Base-by-base conservation (phyloP, 35 echinoderm and acorn worm genomes). In the Eucidaris tribuloides region DNA sequence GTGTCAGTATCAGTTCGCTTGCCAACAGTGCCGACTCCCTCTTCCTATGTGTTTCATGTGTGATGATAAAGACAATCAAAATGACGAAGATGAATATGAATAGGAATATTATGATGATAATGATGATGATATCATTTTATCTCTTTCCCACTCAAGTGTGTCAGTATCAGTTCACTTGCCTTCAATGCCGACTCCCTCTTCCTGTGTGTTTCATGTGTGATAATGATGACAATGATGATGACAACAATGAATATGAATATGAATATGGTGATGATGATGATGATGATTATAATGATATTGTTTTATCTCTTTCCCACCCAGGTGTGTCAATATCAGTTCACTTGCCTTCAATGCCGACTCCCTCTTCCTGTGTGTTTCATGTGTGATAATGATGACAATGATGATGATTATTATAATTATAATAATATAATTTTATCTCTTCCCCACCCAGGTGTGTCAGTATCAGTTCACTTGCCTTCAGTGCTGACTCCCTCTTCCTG, bases 141-240 rank as follows among this genome's bases (percentile, higher is more conserved):
- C 28, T 66, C 49, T 65, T n/a, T n/a, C n/a, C n/a, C 22, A 13
- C 71, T 5, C 84, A 97, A 90, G 79, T 97, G 94, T 93, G 94
- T 97, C 44, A 97, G 94, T 58, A 97, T 97, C 45, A 92, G 84
- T 55, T 97, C 90, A 13, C 74, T 97, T 49, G 85, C 94, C 15
- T 97, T 97, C 84, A 97, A 82, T 65, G 81, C 94, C 17, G 94
- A 97, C 59, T 92, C 94, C 5, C 42, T 92, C 38, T 97, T 92
- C 79, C 83, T 97, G 76, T 97, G 89, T 85, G 94, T 86, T 31
- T 97, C 94, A n/a, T n/a, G n/a, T n/a, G n/a, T n/a, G n/a, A n/a
- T n/a, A n/a, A n/a, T n/a, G n/a, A n/a, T 55, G 11, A 14, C 11
- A 14, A 55, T 55, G 11, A 55, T 55, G 11, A 55, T 55, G 50